Conservation (phyloP, 2,888 invertebrate genomes). For the Meiosimyza platycephala region DNA sequence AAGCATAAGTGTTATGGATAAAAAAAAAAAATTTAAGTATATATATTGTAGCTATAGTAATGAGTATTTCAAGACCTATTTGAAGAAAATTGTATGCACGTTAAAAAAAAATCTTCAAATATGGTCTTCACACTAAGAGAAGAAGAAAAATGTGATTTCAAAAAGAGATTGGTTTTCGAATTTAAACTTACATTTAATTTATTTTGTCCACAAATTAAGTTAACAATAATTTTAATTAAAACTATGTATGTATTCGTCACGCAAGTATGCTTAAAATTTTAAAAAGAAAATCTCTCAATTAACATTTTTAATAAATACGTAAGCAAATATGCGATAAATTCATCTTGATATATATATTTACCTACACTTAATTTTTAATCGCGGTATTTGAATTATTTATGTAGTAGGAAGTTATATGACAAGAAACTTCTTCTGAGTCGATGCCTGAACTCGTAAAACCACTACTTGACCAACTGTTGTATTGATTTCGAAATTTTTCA, state of each 20-base stretch:
- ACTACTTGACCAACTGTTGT: no score
- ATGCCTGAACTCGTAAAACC: no score
- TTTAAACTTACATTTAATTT: constrained; percentile 21
- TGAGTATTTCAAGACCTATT: constrained; percentile 20
- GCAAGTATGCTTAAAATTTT: no score
- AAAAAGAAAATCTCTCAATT: no score
- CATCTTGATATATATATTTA: no score
- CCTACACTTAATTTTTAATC: no score
- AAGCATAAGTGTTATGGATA: constrained; percentile 36
- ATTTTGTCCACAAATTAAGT: constrained; percentile 23
- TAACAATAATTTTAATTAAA: background rate
- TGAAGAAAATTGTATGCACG: constrained; percentile 21
- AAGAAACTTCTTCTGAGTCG: no score
- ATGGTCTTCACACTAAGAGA: constrained; percentile 15
- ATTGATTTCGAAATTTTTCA: no score
- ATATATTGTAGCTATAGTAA: constrained; percentile 3
- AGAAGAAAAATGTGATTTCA: constrained; percentile 26
- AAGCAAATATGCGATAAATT: no score
- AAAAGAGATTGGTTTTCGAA: constrained; percentile 22
- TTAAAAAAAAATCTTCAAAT: constrained; percentile 21
- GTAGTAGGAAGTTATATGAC: no score
- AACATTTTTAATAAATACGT: no score
- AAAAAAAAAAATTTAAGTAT: constrained; percentile 28
- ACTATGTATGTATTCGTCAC: constrained; percentile 12
- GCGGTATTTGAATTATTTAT: no score